Evolutionary conservation across 2,888 invertebrate species (phyloP).

Genomic region (Eubasilissa splendida): DNA sequence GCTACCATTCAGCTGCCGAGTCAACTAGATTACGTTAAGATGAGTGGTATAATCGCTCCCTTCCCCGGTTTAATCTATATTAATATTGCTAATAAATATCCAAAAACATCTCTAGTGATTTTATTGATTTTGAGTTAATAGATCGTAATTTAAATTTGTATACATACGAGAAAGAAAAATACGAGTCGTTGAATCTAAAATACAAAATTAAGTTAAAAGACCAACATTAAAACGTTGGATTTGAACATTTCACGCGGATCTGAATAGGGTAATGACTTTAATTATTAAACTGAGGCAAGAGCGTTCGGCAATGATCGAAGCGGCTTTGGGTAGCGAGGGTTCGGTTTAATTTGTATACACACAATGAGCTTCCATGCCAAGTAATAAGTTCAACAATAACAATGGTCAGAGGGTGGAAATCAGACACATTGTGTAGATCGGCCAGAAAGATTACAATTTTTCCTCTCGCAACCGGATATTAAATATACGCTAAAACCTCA

Average conservation of each 20-base stretch:
- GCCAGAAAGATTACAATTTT: too few species aligned
- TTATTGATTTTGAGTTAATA: too few species aligned
- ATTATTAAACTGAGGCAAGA: slow-evolving; percentile 30
- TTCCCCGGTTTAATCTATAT: too few species aligned
- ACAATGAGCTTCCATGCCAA: slow-evolving; percentile 22
- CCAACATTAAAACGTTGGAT: not conserved
- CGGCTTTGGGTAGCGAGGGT: slow-evolving; percentile 15
- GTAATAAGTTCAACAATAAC: slow-evolving; percentile 9
- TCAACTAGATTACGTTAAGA: too few species aligned
- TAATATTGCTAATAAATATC: too few species aligned
- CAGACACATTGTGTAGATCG: not conserved
- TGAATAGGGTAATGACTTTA: slow-evolving; percentile 23
- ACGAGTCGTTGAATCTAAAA: not conserved
- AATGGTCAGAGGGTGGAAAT: not conserved
- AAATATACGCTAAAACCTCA: too few species aligned
- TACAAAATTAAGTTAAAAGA: slow-evolving; percentile 1
- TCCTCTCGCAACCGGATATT: too few species aligned
- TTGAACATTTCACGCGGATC: slow-evolving; percentile 13
- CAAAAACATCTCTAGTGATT: too few species aligned
- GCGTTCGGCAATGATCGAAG: slow-evolving; percentile 30
- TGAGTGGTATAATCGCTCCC: too few species aligned
- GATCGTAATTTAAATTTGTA: too few species aligned
- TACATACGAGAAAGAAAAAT: too few species aligned
- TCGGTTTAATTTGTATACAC: slow-evolving; percentile 26
- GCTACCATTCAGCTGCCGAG: too few species aligned